Conservation (phyloP, 2,113 vertebrate species). For the Thalassarche chlororhynchos region DNA sequence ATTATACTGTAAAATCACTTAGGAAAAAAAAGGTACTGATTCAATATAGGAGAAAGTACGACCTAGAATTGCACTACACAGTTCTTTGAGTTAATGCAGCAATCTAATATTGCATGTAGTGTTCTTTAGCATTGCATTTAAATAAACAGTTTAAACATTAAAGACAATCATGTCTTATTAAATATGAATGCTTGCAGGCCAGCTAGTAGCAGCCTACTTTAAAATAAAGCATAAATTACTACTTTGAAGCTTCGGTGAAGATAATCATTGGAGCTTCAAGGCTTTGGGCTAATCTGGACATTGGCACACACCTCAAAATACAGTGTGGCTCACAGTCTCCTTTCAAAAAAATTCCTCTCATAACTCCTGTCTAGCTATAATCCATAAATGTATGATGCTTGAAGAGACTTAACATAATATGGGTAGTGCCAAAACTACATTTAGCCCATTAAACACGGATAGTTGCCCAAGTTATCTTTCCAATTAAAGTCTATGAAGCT, state of each 20-base stretch:
- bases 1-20: not conserved
- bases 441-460: slow-evolving; percentile 17
- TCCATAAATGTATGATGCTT: slow-evolving; percentile 15
- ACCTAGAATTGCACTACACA: not conserved
- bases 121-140: not conserved
- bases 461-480: slow-evolving; percentile 13
- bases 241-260: slow-evolving; percentile 12
- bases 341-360: slow-evolving; percentile 33
- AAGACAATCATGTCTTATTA: not conserved
- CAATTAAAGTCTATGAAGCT: slow-evolving; percentile 10
- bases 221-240: not conserved
- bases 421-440: slow-evolving; percentile 45
- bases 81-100: not conserved
- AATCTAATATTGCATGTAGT: not conserved
- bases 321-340: not conserved
- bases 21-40: not conserved
- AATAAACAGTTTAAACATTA: not conserved
- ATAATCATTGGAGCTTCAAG: not conserved
- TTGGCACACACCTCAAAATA: not conserved
- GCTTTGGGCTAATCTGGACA: not conserved
- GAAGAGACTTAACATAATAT: slow-evolving; percentile 41
- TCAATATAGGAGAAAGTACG: not conserved
- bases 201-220: not conserved
- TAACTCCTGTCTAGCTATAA: slow-evolving; percentile 37
- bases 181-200: not conserved